Evolutionary conservation across 2,888 invertebrate species (phyloP).

Genomic region (Coecobrya sp.): DNA sequence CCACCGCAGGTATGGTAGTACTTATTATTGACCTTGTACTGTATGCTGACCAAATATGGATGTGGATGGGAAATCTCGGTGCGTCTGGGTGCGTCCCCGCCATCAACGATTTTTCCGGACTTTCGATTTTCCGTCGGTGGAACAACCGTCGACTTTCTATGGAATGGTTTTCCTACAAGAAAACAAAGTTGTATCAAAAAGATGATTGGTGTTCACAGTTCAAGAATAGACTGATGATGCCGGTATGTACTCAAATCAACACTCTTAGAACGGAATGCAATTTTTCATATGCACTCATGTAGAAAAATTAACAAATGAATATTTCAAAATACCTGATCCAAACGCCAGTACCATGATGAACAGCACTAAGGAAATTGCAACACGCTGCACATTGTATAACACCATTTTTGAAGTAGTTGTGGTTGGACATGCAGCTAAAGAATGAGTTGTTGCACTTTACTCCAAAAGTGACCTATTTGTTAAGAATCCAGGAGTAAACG

Average conservation of each 20-base stretch:
- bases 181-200: background rate
- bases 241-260: no score
- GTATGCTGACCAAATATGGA: slow-evolving; percentile 74
- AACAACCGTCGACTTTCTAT: background rate
- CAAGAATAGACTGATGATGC: background rate
- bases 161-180: background rate
- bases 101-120: slow-evolving; percentile 17
- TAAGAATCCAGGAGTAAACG: background rate
- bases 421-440: background rate
- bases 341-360: background rate
- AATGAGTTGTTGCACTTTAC: background rate
- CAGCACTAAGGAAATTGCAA: background rate
- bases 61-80: background rate
- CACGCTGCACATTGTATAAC: background rate
- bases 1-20: slow-evolving; percentile 65
- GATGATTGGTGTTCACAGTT: background rate
- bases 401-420: background rate
- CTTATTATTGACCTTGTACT: background rate
- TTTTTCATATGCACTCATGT: background rate
- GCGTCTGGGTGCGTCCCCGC: background rate
- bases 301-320: background rate
- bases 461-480: background rate
- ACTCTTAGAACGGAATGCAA: background rate
- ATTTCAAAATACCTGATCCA: background rate
- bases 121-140: background rate